Conservation (phyloP, 2,113 vertebrate genomes). For the Grantiella picta region DNA sequence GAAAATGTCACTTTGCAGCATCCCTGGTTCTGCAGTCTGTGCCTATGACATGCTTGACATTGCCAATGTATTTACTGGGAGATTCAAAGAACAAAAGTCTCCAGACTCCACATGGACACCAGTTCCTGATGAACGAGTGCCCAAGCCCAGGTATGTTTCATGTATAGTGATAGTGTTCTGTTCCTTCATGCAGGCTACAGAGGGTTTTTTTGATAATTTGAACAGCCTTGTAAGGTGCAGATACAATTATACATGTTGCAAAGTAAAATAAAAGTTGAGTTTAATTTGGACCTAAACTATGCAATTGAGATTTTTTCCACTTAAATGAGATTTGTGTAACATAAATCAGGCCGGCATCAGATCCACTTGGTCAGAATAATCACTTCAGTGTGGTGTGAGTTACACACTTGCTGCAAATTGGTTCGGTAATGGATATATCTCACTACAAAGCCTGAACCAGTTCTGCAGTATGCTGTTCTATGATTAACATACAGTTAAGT, state of each 20-base stretch:
- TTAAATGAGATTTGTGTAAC: background rate
- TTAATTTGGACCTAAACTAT: background rate
- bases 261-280: background rate
- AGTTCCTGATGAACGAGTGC: conserved; percentile 93
- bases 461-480: background rate
- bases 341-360: background rate
- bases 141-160: conserved; percentile 87
- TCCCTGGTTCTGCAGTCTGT: conserved; percentile 96
- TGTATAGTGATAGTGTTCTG: background rate
- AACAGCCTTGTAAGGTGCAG: background rate
- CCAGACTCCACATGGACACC: conserved; percentile 97
- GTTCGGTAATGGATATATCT: background rate
- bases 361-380: background rate
- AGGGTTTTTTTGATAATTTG: background rate
- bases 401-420: background rate
- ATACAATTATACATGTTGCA: background rate
- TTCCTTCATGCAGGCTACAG: background rate
- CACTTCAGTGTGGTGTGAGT: background rate
- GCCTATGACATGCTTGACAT: conserved; percentile 97
- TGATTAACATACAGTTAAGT: background rate
- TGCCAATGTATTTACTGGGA: conserved; percentile 90
- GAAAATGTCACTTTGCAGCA: conserved; percentile 79
- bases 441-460: background rate
- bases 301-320: background rate
- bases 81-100: conserved; percentile 98